Conservation (phyloP, 2,113 vertebrate species). For the Myotis davidii region DNA sequence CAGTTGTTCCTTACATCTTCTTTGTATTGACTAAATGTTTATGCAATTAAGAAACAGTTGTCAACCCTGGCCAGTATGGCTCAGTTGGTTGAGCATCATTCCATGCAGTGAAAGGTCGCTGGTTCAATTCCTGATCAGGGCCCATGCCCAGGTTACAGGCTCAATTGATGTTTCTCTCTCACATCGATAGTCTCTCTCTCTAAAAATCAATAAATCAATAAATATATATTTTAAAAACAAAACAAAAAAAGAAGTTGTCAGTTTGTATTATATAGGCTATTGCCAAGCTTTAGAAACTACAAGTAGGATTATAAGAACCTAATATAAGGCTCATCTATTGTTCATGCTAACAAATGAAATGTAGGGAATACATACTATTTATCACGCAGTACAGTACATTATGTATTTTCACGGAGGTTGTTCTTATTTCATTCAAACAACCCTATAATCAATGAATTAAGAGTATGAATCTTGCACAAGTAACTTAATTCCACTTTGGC, state of each 20-base stretch:
- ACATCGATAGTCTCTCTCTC: too few relatives aligned
- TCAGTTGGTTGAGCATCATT: too few relatives aligned
- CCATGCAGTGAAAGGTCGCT: too few relatives aligned
- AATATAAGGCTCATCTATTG: neutral
- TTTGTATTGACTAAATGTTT: neutral
- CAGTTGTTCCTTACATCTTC: neutral
- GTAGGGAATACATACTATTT: neutral
- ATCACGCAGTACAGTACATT: neutral
- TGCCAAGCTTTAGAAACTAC: neutral
- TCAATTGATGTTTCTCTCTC: too few relatives aligned
- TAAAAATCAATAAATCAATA: too few relatives aligned
- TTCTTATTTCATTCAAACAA: conserved; percentile 3
- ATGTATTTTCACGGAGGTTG: neutral
- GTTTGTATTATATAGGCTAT: neutral
- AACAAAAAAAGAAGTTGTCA: neutral
- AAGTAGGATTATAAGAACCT: neutral
- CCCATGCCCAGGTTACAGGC: too few relatives aligned
- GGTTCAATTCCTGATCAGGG: too few relatives aligned
- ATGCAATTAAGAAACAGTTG: neutral
- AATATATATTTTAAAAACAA: too few relatives aligned
- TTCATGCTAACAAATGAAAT: conserved; percentile 19
- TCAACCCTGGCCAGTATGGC: neutral
- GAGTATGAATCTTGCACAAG: neutral
- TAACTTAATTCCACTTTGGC: neutral
- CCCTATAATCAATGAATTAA: neutral